These are phyloP conservation scores for Zeuzera pyrina DNA, from an alignment of 2,888 invertebrate genomes.

Conservation along the genomic window DNA sequence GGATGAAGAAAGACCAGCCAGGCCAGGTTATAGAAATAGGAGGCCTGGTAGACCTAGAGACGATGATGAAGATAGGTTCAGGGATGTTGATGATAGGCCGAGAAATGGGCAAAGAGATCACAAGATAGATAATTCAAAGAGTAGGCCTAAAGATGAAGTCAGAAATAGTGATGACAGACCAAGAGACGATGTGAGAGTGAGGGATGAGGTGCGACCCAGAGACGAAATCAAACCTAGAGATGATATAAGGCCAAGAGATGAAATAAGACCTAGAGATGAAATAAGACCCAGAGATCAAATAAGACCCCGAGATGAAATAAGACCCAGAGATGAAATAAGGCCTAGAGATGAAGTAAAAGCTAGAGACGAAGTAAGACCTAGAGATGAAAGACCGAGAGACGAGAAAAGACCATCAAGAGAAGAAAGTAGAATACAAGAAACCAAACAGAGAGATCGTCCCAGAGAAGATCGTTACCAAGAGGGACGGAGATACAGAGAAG, in stretches of 20 bases:
- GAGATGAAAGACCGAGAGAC: slow-evolving; percentile 20
- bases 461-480: slow-evolving; percentile 13
- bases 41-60: slow-evolving; percentile 26
- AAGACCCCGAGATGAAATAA: slow-evolving; percentile 20
- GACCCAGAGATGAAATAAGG: slow-evolving; percentile 25
- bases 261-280: slow-evolving; percentile 22
- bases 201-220: slow-evolving; percentile 27
- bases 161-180: slow-evolving; percentile 19
- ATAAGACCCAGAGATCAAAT: slow-evolving; percentile 15
- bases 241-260: slow-evolving; percentile 22
- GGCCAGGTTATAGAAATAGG: slow-evolving; percentile 17
- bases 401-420: slow-evolving; percentile 25
- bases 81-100: slow-evolving; percentile 5
- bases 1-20: slow-evolving; percentile 24
- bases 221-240: slow-evolving; percentile 25
- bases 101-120: slow-evolving; percentile 6
- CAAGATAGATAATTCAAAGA: too few species aligned
- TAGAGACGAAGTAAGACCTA: slow-evolving; percentile 6
- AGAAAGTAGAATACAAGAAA: slow-evolving; percentile 20
- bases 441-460: slow-evolving; percentile 15
- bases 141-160: slow-evolving; percentile 18
- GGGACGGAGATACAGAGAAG: slow-evolving; percentile 26
- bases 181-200: slow-evolving; percentile 28
- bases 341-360: slow-evolving; percentile 29
- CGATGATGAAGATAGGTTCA: slow-evolving; percentile 17